Conservation (phyloP, 2,888 invertebrate species). For the Calliopum simillimum region DNA sequence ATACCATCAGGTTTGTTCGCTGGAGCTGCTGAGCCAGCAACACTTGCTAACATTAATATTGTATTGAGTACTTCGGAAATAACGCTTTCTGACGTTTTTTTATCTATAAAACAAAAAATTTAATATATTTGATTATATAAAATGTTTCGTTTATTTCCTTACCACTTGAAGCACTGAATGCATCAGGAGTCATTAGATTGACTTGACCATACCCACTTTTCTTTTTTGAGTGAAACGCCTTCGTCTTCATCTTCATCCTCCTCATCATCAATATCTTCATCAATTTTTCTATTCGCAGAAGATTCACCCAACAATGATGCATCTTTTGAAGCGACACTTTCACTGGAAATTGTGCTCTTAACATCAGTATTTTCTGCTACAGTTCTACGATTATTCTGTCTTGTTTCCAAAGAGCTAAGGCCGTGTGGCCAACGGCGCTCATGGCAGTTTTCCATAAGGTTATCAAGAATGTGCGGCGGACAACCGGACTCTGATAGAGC, state of each 20-base stretch:
- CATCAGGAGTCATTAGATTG: constrained; percentile 89
- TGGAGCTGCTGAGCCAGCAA: constrained; percentile 54
- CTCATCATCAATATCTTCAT: constrained; percentile 20
- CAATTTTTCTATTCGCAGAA: constrained; percentile 8
- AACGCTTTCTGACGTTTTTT: constrained; percentile 58
- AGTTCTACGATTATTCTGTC: constrained; percentile 89
- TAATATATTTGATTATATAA: background rate
- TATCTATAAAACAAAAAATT: constrained; percentile 47
- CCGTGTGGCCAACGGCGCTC: constrained; percentile 96
- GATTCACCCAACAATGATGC: constrained; percentile 22
- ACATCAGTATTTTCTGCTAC: constrained; percentile 56
- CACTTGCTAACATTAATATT: constrained; percentile 66
- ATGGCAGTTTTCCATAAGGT: constrained; percentile 97
- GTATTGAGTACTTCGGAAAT: constrained; percentile 65
- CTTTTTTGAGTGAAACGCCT: constrained; percentile 41
- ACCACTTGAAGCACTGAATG: constrained; percentile 73
- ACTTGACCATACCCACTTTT: constrained; percentile 67
- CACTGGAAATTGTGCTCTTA: constrained; percentile 53
- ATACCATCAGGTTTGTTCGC: constrained; percentile 57
- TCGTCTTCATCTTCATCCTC: constrained; percentile 22
- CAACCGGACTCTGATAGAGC: constrained; percentile 94
- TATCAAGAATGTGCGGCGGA: constrained; percentile 91
- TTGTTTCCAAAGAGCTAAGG: constrained; percentile 89
- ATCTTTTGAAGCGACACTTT: constrained; percentile 34
- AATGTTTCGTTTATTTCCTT: constrained; percentile 1